Conservation (phyloP, 2,113 vertebrate genomes). For the Echinops telfairi region DNA sequence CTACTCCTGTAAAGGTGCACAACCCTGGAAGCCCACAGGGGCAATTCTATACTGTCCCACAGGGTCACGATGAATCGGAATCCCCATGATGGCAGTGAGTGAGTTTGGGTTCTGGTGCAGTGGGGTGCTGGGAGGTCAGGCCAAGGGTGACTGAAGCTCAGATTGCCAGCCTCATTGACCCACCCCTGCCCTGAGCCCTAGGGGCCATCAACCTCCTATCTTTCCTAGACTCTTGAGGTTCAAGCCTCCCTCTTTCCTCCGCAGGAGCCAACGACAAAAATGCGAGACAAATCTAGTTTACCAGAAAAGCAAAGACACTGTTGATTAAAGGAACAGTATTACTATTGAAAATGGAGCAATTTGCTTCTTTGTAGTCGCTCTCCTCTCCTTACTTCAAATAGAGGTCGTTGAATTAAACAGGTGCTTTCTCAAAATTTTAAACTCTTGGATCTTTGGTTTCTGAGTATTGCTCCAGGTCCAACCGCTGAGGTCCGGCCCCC, state of each 20-base stretch:
- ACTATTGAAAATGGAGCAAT: neutral
- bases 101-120: neutral
- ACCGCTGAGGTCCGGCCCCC: neutral
- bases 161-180: neutral
- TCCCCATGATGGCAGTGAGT: too few species aligned
- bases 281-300: neutral
- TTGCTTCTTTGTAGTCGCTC: neutral
- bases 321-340: neutral
- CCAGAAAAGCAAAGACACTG: neutral
- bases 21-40: too few species aligned
- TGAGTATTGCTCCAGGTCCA: neutral
- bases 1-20: too few species aligned
- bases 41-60: too few species aligned
- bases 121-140: neutral
- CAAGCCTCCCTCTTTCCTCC: neutral
- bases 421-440: neutral
- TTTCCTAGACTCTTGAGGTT: neutral
- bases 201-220: neutral
- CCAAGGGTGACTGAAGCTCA: neutral
- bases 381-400: neutral
- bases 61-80: too few species aligned
- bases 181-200: accelerated
- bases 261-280: neutral
- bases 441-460: conserved; percentile 15
- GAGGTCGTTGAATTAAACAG: neutral